Percentiles rank a stretch among this genome's conserved stretches.
Conservation (phyloP, 2,113 vertebrate species). For the Mormyrus lacerda region DNA sequence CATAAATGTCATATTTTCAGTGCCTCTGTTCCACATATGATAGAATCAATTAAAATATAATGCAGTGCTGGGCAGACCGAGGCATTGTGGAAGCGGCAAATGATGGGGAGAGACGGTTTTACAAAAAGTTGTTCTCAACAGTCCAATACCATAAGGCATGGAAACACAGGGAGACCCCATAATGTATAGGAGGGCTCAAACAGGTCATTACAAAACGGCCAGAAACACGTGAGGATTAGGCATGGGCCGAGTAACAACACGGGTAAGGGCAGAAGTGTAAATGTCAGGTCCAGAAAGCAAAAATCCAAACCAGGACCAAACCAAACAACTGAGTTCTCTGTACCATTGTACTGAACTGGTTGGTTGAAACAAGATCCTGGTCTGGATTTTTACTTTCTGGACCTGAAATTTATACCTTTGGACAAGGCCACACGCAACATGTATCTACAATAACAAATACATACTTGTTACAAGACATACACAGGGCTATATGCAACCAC, state of each 20-base stretch:
- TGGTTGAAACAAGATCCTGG: no score
- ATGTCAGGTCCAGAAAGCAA: not conserved
- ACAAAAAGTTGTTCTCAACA: not conserved
- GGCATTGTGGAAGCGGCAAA: not conserved
- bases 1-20: not conserved
- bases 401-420: no score
- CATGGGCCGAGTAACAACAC: not conserved
- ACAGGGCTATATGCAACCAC: not conserved
- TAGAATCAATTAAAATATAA: slow-evolving; percentile 1
- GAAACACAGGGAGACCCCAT: not conserved
- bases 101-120: not conserved
- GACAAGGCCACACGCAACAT: not conserved
- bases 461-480: not conserved
- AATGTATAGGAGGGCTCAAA: not conserved
- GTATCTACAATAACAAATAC: not conserved
- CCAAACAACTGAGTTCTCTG: no score
- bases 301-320: no score
- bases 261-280: not conserved
- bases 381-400: no score
- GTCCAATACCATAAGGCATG: not conserved
- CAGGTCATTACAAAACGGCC: not conserved
- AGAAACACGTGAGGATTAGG: not conserved
- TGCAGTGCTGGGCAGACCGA: not conserved
- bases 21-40: not conserved
- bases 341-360: no score